Conservation (phyloP, 2,113 vertebrate species). For the Sterrhoptilus dennistouni region DNA sequence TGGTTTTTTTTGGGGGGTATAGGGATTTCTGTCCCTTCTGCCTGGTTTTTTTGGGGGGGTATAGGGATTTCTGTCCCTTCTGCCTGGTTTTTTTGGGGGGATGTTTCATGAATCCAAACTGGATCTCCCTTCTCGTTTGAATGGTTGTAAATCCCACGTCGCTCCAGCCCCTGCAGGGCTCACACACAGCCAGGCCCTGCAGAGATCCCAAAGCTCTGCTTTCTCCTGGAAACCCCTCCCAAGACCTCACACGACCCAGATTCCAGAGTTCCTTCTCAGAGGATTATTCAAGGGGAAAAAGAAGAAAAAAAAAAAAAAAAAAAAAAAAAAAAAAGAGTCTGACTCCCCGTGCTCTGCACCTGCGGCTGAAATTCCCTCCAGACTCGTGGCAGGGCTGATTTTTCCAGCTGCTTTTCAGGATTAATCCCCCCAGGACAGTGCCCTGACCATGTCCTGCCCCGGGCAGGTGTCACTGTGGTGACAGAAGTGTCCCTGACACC, state of each 20-base stretch:
- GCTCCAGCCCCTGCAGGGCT: not conserved
- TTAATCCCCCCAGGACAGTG: not conserved
- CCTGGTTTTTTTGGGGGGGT: too few species aligned
- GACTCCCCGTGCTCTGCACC: not conserved
- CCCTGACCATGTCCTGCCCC: not conserved
- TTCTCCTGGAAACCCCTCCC: not conserved
- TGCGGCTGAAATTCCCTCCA: not conserved
- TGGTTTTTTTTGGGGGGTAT: too few species aligned
- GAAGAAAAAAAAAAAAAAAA: too few species aligned
- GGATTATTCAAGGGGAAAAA: not conserved
- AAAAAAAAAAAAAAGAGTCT: not conserved
- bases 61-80: too few species aligned
- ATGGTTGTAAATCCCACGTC: not conserved
- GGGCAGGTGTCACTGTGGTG: not conserved
- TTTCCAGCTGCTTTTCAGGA: not conserved
- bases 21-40: too few species aligned
- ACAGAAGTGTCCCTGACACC: not conserved
- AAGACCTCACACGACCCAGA: not conserved
- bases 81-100: not conserved
- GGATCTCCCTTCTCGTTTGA: not conserved
- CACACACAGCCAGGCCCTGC: not conserved
- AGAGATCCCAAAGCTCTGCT: not conserved
- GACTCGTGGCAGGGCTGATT: not conserved
- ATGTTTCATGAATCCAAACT: not conserved
- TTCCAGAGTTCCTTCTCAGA: not conserved